Conservation (phyloP, 1,140 invertebrate species). For the Drosophila bipectinata region DNA sequence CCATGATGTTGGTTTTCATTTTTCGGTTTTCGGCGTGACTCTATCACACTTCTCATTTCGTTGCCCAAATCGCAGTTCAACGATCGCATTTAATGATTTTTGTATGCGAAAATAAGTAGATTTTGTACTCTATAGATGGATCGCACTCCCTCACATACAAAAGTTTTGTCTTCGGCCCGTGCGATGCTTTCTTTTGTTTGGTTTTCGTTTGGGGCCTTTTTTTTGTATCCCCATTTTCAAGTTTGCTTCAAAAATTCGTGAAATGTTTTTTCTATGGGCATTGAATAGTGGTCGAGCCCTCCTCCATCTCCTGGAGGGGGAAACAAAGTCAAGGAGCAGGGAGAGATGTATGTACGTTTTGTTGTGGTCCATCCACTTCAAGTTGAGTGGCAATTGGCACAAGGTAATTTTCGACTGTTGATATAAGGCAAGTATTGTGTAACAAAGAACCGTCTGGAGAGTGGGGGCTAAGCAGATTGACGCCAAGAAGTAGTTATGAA, state of each 20-base stretch:
- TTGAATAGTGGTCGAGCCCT: slow-evolving; percentile 41
- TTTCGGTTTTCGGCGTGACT: slow-evolving; percentile 34
- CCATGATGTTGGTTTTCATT: slow-evolving; percentile 45
- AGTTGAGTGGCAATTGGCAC: slow-evolving; percentile 57
- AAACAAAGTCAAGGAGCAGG: slow-evolving; percentile 20
- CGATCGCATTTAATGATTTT: slow-evolving; percentile 81
- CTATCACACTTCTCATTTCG: slow-evolving; percentile 26
- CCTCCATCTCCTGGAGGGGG: not conserved
- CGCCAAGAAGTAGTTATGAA: not conserved
- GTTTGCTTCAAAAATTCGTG: slow-evolving; percentile 40
- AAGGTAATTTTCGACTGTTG: slow-evolving; percentile 18
- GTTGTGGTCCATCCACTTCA: slow-evolving; percentile 59
- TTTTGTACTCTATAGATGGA: slow-evolving; percentile 63
- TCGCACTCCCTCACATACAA: slow-evolving; percentile 45
- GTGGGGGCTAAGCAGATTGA: slow-evolving; percentile 5
- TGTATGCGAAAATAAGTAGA: slow-evolving; percentile 82
- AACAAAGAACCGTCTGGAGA: slow-evolving; percentile 47
- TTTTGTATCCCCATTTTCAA: slow-evolving; percentile 5
- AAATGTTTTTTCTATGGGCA: slow-evolving; percentile 54
- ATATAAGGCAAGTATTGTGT: slow-evolving; percentile 43
- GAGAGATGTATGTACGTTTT: slow-evolving; percentile 16
- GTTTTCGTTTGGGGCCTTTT: slow-evolving; percentile 17
- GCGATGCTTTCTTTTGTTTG: slow-evolving; percentile 78
- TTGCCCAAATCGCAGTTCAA: slow-evolving; percentile 57
- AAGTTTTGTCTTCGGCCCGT: slow-evolving; percentile 65